These are phyloP conservation scores for Brenthis ino DNA, from an alignment of 2,888 invertebrate genomes.

Conservation along the genomic window DNA sequence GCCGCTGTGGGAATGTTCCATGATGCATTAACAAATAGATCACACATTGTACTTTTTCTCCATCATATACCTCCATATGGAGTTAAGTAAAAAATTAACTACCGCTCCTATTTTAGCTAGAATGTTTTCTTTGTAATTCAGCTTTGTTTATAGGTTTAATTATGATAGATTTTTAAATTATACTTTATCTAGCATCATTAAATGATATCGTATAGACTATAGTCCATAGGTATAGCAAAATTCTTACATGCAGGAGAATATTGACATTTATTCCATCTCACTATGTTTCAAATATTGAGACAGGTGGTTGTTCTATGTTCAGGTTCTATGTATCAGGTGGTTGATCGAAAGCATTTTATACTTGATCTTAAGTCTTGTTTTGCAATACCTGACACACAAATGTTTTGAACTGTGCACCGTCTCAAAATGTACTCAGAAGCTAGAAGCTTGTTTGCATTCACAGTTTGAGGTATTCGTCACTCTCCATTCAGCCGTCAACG, in stretches of 20 bases:
- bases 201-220: too few relatives aligned
- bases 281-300: too few relatives aligned
- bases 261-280: too few relatives aligned
- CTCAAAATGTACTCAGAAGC: constrained; percentile 1
- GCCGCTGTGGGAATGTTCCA: constrained; percentile 38
- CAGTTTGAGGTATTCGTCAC: constrained; percentile 29
- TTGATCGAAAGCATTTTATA: too few relatives aligned
- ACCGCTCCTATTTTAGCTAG: constrained; percentile 6
- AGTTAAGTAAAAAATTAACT: constrained; percentile 1
- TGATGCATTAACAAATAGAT: constrained; percentile 24
- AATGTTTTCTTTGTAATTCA: not conserved
- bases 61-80: constrained; percentile 6
- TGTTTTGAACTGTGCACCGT: not conserved
- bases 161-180: too few relatives aligned
- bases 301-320: too few relatives aligned
- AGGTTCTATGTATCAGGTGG: too few relatives aligned
- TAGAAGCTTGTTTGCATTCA: constrained; percentile 11
- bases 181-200: too few relatives aligned
- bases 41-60: constrained; percentile 6
- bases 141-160: too few relatives aligned
- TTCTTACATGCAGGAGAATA: too few relatives aligned
- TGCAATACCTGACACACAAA: not conserved
- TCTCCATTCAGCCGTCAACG: constrained; percentile 34
- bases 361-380: too few relatives aligned
- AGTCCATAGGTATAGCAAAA: too few relatives aligned